phyloP scores from a whole-genome alignment of 2,113 vertebrate species.

The Charadrius vociferus region DNA sequence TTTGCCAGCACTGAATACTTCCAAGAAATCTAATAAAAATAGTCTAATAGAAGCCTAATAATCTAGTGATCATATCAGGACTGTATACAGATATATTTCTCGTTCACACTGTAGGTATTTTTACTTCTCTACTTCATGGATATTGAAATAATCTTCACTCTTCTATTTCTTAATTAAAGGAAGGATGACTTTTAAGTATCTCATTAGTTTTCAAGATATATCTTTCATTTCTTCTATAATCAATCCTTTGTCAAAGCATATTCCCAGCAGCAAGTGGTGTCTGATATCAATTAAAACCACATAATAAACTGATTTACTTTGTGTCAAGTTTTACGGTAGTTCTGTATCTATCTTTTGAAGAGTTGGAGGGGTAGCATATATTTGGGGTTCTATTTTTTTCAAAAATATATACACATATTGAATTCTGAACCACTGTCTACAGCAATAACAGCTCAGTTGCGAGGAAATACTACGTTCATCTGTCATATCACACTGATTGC shows the following conservation, averaged over 20 bases:
- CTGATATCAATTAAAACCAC: background rate
- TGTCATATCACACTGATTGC: background rate
- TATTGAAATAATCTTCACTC: background rate
- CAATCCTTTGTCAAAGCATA: background rate
- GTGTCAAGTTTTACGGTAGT: background rate
- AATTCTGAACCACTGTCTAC: background rate
- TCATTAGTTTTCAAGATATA: constrained; percentile 38
- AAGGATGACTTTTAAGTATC: constrained; percentile 17
- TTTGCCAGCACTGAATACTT: background rate
- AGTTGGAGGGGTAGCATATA: background rate
- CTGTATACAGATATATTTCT: background rate
- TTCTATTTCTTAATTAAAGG: background rate
- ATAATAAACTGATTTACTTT: background rate
- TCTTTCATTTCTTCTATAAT: constrained; percentile 24
- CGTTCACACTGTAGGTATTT: background rate
- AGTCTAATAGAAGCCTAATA: background rate
- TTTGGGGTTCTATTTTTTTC: background rate
- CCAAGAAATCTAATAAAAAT: background rate
- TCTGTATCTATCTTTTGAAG: background rate
- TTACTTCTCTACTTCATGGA: background rate
- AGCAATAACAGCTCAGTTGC: background rate
- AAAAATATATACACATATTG: background rate
- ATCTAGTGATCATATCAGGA: background rate
- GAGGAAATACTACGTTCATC: background rate
- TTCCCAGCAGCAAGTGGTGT: background rate